Evolutionary conservation across 2,888 invertebrate species (phyloP).

Genomic region (Caenorhabditis sp.): DNA sequence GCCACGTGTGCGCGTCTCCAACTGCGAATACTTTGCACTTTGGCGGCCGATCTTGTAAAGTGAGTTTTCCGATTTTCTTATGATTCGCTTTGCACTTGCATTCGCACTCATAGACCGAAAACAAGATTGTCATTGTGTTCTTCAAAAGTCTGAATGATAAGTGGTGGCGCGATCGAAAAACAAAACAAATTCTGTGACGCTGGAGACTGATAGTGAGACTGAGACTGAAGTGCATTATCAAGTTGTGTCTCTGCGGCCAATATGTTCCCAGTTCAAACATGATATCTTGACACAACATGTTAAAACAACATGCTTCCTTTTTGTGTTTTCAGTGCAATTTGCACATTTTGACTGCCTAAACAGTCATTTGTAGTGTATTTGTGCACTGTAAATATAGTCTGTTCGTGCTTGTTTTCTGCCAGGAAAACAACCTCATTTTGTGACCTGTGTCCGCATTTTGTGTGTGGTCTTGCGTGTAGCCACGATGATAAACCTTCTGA

Average conservation of each 20-base stretch:
- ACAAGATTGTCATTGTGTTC: neutral
- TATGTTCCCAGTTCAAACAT: too few species aligned
- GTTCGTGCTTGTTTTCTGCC: neutral
- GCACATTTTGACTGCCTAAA: too few species aligned
- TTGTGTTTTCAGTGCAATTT: too few species aligned
- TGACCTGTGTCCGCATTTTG: conserved; percentile 8
- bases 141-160: neutral
- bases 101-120: too few species aligned
- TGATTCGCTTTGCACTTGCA: neutral
- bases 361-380: neutral
- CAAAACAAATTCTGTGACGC: neutral
- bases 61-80: conserved; percentile 8
- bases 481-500: neutral
- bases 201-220: too few species aligned
- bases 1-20: conserved; percentile 67
- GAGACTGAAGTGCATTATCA: too few species aligned
- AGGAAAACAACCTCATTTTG: neutral
- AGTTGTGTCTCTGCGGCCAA: too few species aligned
- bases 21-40: conserved; percentile 67
- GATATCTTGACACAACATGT: too few species aligned
- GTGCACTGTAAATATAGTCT: neutral
- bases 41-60: conserved; percentile 62
- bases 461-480: conserved; percentile 32
- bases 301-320: too few species aligned
- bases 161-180: neutral